phyloP scores from a whole-genome alignment of 1,140 invertebrate species.

The Caenorhabditis brenneri region DNA sequence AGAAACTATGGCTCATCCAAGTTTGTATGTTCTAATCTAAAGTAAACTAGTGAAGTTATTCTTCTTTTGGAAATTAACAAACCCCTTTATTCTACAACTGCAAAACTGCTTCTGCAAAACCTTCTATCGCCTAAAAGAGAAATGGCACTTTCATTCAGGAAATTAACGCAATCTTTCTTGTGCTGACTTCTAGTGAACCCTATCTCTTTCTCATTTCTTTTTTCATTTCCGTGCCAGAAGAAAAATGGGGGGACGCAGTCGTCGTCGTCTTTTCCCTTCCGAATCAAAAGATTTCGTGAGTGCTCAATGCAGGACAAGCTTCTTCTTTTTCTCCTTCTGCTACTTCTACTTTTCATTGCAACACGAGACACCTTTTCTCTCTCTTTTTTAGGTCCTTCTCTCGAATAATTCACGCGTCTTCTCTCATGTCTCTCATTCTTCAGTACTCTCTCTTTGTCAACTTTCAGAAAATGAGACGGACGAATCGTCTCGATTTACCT shows the following conservation, averaged over 20 bases:
- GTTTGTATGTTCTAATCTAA: no score
- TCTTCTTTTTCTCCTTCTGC: no score
- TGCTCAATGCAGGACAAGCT: background rate
- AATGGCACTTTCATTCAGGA: background rate
- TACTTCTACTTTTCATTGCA: background rate
- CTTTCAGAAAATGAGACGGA: conserved; percentile 29
- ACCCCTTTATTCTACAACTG: no score
- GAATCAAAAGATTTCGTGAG: conserved; percentile 12
- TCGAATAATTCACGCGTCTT: conserved; percentile 25
- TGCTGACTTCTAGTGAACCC: background rate
- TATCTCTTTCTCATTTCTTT: background rate
- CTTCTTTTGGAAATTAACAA: no score
- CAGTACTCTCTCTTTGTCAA: background rate
- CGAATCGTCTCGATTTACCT: conserved; percentile 29
- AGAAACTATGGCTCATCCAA: no score
- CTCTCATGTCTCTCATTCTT: background rate
- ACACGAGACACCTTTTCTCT: conserved; percentile 30
- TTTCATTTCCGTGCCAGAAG: conserved; percentile 7
- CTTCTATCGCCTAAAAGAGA: background rate
- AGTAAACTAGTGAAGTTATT: no score
- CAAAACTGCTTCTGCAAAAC: no score
- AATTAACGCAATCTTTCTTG: background rate
- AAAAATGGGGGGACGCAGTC: no score
- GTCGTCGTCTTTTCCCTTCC: background rate
- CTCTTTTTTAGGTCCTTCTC: background rate